phyloP scores from a whole-genome alignment of 2,797 vertebrate genomes.

The Carapus acus region DNA sequence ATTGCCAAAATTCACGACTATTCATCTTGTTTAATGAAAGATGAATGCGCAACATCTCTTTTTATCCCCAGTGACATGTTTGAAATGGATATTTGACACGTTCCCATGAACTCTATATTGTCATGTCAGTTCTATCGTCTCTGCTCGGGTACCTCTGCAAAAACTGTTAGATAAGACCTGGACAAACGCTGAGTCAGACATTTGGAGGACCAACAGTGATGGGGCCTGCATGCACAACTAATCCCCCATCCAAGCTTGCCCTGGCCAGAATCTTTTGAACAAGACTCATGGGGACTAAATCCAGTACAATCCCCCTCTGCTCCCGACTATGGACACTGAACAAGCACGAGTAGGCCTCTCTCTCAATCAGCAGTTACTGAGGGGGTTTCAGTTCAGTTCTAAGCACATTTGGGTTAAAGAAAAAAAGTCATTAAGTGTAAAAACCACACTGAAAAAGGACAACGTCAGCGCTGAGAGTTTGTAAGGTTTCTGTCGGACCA shows the following conservation, averaged over 20 bases:
- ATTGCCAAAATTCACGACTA: neutral
- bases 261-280: constrained; percentile 40
- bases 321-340: constrained; percentile 27
- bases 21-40: neutral
- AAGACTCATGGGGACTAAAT: constrained; percentile 42
- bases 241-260: constrained; percentile 54
- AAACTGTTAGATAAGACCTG: constrained; percentile 30
- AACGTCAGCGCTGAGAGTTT: constrained; percentile 15
- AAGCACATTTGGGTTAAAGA: neutral
- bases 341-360: constrained; percentile 18
- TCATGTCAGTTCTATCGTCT: constrained; percentile 24
- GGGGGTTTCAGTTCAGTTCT: constrained; percentile 11
- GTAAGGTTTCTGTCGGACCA: constrained; percentile 10
- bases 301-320: constrained; percentile 46
- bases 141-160: constrained; percentile 29
- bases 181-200: constrained; percentile 62
- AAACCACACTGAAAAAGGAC: constrained; percentile 13
- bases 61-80: neutral
- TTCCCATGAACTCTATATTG: constrained; percentile 12
- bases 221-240: constrained; percentile 57
- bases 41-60: neutral
- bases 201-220: constrained; percentile 43
- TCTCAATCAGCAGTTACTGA: constrained; percentile 32
- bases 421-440: neutral
- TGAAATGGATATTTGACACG: constrained; percentile 1